Percentiles rank a stretch among this genome's conserved stretches.
phyloP scores from a whole-genome alignment of 2,888 invertebrate species.

The Pinctada fucata region DNA sequence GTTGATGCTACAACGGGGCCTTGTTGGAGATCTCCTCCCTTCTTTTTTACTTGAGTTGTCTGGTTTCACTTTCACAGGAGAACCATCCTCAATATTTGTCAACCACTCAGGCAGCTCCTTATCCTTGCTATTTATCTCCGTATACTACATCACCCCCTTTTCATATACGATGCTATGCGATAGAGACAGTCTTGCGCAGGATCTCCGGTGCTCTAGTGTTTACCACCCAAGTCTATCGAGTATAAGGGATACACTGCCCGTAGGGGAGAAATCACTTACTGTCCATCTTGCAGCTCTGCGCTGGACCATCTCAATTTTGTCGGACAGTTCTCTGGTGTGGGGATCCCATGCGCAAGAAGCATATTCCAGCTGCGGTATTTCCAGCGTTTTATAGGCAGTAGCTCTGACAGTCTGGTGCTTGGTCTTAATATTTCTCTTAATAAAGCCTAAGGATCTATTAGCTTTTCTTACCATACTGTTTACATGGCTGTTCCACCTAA shows the following conservation, averaged over 20 bases:
- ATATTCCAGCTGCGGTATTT: background rate
- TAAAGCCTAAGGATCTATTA: background rate
- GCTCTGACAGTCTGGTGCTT: too few relatives aligned
- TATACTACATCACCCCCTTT: too few relatives aligned
- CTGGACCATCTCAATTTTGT: background rate
- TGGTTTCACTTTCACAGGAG: too few relatives aligned
- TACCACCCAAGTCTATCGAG: background rate
- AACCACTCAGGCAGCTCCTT: too few relatives aligned
- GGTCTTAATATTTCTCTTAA: slow-evolving; percentile 13
- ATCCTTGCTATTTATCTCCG: too few relatives aligned
- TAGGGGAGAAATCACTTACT: background rate
- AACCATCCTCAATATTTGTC: too few relatives aligned
- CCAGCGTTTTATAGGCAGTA: too few relatives aligned
- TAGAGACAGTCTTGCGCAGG: background rate
- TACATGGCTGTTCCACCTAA: slow-evolving; percentile 13
- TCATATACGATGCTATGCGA: background rate
- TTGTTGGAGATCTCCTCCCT: too few relatives aligned
- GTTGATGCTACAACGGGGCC: too few relatives aligned
- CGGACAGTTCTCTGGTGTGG: background rate
- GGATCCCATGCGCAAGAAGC: background rate
- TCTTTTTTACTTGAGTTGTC: too few relatives aligned
- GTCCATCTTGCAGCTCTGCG: background rate
- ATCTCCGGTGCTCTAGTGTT: background rate
- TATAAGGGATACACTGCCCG: background rate
- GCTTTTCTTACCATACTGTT: background rate